These are phyloP conservation scores for Abramis brama DNA, from an alignment of 2,113 vertebrate genomes.

Conservation along the genomic window DNA sequence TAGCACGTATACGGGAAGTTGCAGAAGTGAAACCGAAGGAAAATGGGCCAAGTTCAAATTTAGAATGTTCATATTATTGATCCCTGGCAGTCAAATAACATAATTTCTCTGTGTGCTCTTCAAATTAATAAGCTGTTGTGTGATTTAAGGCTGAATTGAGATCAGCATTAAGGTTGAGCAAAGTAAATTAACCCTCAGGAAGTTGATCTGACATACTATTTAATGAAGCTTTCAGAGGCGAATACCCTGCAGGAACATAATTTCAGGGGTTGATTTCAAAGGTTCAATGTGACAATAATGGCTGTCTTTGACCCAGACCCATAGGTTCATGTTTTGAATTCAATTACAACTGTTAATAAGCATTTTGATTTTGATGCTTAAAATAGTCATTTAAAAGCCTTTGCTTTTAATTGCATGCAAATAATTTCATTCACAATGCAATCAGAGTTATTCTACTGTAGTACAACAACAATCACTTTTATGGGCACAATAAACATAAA, in stretches of 20 bases:
- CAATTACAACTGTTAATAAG: conserved; percentile 24
- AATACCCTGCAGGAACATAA: conserved; percentile 27
- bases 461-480: not conserved
- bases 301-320: not conserved
- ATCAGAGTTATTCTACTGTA: not conserved
- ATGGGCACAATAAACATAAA: not conserved
- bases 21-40: conserved; percentile 56
- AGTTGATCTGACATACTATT: conserved; percentile 29
- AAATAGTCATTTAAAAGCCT: not conserved
- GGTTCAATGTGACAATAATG: conserved; percentile 28
- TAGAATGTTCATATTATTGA: conserved; percentile 49
- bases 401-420: not conserved
- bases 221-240: conserved; percentile 19
- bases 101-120: conserved; percentile 47
- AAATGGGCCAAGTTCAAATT: conserved; percentile 54
- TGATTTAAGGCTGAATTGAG: conserved; percentile 38
- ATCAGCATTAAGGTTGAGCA: conserved; percentile 25
- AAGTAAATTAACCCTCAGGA: conserved; percentile 34
- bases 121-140: conserved; percentile 54
- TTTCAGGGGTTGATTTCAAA: conserved; percentile 37
- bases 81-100: conserved; percentile 53
- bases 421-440: not conserved
- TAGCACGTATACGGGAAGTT: no score
- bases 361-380: conserved; percentile 14
- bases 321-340: conserved; percentile 9